Base-by-base conservation (phyloP, 2,888 invertebrate genomes). In the Tetrapedia diversipes region DNA sequence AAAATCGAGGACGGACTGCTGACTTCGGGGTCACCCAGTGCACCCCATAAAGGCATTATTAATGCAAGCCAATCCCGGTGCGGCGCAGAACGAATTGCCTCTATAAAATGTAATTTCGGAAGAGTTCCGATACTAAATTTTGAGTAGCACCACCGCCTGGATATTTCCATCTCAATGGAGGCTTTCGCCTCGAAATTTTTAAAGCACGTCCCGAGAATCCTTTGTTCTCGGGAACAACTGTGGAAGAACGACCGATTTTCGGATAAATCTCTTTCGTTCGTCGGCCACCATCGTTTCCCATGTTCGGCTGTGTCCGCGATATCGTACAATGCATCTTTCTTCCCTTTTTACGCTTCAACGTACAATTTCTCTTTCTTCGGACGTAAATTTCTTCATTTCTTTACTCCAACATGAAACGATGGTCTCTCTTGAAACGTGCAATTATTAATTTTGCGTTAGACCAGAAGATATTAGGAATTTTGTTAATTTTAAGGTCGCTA, bases 61-160 rank as follows among this genome's bases (percentile, higher is more conserved):
- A 89, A 90, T 90, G 88, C 89, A 88, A 83, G 81, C 82, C 87
- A 89, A 89, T 90, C 84, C 87, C 82, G 82, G 85, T 78, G 84
- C 81, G 81, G 81, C 80, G 80, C 80, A 80, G 81, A 87, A 86
- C 86, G 83, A 89, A 89, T 88, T 87, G 87, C 87, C 86, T 79
- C 84, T 82, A 87, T 88, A 89, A 89, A 90, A 86, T 87, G 85
- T 85, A 87, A 87, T 87, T 89, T 88, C 81, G 85, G 78, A 83
- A 84, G 83, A 86, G 86, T 81, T 84, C 73, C 77, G 82, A 79
- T 78, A 82, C 80, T 87, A 84, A 88, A 86, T 87, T 85, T 86
- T 87, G 80, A 79, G 86, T 83, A 83, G 83, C 83, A 69, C 71
- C 73, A 54, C 63, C 54, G 49, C 72, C 56, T 56, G 70, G 59